These are phyloP conservation scores for honey bee (Apis mellifera) DNA, from an alignment of 1,140 invertebrate species.

Conservation along the genomic window Amel_HAv3.1 CM009931.2:1148501-1149000, in stretches of 20 bases:
- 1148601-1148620: constrained; percentile 14
- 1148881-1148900: constrained; percentile 43
- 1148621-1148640: constrained; percentile 10
- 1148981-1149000: constrained; percentile 20
- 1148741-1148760: constrained; percentile 29
- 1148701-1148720: neutral
- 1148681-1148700: neutral
- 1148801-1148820: constrained; percentile 57
- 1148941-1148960: constrained; percentile 40
- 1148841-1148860: constrained; percentile 47
- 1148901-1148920: neutral
- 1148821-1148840: constrained; percentile 52
- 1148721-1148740: constrained; percentile 35
- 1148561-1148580: constrained; percentile 1
- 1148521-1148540: constrained; percentile 22
- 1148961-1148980: constrained; percentile 33
- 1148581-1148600: too few relatives aligned
- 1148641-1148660: constrained; percentile 69
- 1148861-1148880: constrained; percentile 42
- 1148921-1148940: constrained; percentile 37
- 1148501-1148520: constrained; percentile 25
- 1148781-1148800: neutral
- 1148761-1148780: neutral
- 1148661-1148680: constrained; percentile 66
- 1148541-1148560: neutral